A percentile compares a stretch with the other conserved stretches of the same genome.
These are phyloP conservation scores for Oreocharis arfaki DNA, from an alignment of 2,113 vertebrate species.

Conservation along the genomic window DNA sequence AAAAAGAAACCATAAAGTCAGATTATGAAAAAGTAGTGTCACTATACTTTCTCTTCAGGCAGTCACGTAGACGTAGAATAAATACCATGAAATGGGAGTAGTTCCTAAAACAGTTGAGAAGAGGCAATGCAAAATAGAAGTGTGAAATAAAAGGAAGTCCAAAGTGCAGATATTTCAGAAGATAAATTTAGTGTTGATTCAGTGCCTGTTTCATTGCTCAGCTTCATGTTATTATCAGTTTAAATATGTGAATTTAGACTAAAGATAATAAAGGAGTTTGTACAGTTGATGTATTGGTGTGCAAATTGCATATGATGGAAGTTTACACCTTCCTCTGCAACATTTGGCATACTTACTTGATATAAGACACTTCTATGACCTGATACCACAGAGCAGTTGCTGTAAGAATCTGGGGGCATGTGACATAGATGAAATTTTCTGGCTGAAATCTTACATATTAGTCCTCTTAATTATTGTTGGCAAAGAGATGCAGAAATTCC, in stretches of 20 bases:
- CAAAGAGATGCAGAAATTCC: conserved; percentile 32
- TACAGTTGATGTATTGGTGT: neutral
- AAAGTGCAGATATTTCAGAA: neutral
- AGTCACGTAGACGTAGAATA: neutral
- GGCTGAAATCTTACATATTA: conserved; percentile 36
- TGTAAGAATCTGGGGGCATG: conserved; percentile 12
- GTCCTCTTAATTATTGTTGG: conserved; percentile 35
- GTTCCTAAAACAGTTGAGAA: neutral
- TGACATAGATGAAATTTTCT: conserved; percentile 57
- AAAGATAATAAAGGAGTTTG: neutral
- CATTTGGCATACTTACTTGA: conserved; percentile 13
- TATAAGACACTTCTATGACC: neutral
- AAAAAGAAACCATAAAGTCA: neutral
- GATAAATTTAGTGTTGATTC: neutral
- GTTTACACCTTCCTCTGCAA: conserved; percentile 3
- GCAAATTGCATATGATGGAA: neutral
- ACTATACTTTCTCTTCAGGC: neutral
- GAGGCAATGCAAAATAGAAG: neutral
- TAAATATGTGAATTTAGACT: neutral
- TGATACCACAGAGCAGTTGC: conserved; percentile 6
- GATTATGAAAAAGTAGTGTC: neutral
- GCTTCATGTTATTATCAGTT: neutral
- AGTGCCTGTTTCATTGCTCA: neutral
- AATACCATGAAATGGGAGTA: neutral
- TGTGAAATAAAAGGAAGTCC: neutral